These are phyloP conservation scores for Hermetia illucens DNA, from an alignment of 1,140 invertebrate genomes.

Conservation along the genomic window DNA sequence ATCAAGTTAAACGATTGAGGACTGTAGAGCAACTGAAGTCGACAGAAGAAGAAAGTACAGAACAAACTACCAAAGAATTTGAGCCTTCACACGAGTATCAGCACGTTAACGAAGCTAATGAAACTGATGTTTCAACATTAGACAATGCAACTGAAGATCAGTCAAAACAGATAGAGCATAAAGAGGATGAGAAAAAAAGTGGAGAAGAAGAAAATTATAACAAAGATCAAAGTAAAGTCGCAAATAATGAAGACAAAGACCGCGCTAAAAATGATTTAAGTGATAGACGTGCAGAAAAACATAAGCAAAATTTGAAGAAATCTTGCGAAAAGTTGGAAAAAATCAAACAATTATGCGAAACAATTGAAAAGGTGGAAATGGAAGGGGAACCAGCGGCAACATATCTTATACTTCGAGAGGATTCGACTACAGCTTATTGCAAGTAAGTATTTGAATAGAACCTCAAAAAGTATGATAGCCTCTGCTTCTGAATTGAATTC, in stretches of 20 bases:
- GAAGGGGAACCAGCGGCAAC: constrained; percentile 65
- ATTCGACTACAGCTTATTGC: constrained; percentile 50
- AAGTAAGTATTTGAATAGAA: constrained; percentile 27
- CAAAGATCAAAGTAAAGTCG: constrained; percentile 39
- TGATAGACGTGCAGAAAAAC: constrained; percentile 34
- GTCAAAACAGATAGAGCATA: constrained; percentile 50
- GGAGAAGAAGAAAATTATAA: constrained; percentile 37
- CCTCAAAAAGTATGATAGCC: too few species aligned
- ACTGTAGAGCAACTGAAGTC: constrained; percentile 36
- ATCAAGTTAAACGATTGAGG: constrained; percentile 41
- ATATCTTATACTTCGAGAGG: constrained; percentile 44
- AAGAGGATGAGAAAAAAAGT: constrained; percentile 39
- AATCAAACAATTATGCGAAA: constrained; percentile 27
- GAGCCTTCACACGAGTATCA: constrained; percentile 68
- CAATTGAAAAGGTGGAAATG: constrained; percentile 40
- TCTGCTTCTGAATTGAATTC: too few species aligned
- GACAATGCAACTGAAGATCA: constrained; percentile 73
- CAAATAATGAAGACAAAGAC: constrained; percentile 30
- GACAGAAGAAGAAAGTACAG: constrained; percentile 35
- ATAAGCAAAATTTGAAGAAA: constrained; percentile 31
- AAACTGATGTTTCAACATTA: constrained; percentile 42
- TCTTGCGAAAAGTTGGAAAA: constrained; percentile 36
- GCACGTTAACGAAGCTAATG: constrained; percentile 69
- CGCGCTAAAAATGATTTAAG: constrained; percentile 29
- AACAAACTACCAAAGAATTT: too few species aligned